Evolutionary conservation across 2,797 vertebrate species (phyloP).

Genomic region (Masticophis lateralis): DNA sequence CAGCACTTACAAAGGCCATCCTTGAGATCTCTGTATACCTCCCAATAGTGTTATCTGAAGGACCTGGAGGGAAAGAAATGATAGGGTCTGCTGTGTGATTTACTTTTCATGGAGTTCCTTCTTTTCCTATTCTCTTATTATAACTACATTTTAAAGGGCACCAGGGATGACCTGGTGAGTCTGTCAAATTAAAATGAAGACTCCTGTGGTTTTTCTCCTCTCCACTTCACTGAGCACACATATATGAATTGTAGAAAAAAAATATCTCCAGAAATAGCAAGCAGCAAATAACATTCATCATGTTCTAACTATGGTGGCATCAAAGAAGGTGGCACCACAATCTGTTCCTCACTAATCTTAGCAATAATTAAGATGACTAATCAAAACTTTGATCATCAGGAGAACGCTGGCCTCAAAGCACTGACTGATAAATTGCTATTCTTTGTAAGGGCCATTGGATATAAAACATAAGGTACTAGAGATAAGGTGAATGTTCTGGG

Average conservation of each 20-base stretch:
- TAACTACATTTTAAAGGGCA: conserved; percentile 54
- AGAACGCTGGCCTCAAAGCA: conserved; percentile 32
- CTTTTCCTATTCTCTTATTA: conserved; percentile 36
- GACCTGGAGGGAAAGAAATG: conserved; percentile 38
- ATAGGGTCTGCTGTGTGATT: conserved; percentile 31
- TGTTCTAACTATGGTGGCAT: conserved; percentile 20
- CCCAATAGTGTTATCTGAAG: conserved; percentile 27
- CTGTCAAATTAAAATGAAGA: conserved; percentile 58
- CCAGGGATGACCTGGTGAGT: conserved; percentile 37
- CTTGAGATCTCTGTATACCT: neutral
- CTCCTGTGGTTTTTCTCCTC: conserved; percentile 48
- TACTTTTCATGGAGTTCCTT: conserved; percentile 43
- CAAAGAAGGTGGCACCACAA: conserved; percentile 25
- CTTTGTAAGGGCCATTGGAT: neutral
- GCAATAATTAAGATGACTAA: conserved; percentile 37
- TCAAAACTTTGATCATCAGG: neutral
- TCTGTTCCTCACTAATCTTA: conserved; percentile 28
- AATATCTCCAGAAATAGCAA: conserved; percentile 31
- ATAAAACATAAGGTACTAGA: neutral
- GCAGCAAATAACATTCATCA: conserved; percentile 25
- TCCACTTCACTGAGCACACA: conserved; percentile 46
- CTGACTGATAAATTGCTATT: neutral
- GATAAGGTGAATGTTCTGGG: neutral
- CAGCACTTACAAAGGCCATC: neutral
- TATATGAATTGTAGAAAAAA: conserved; percentile 34